Conservation (phyloP, 2,888 invertebrate species). For the Athalia rosae region DNA sequence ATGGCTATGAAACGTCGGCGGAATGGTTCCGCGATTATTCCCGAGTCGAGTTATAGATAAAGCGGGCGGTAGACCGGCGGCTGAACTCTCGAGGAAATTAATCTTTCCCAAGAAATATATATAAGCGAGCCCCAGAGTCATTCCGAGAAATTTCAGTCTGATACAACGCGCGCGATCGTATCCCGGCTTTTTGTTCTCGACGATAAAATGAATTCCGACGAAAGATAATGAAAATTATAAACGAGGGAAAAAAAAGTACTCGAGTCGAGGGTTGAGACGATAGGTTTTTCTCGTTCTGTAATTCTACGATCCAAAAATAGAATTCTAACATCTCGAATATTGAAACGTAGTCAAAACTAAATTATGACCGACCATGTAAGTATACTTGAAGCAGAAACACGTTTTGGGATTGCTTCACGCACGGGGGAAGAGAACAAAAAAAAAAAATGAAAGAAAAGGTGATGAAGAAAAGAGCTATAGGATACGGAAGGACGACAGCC, state of each 20-base stretch:
- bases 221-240: no score
- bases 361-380: conserved; percentile 16
- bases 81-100: conserved; percentile 10
- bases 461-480: background rate
- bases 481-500: conserved; percentile 35
- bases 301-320: no score
- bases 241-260: background rate
- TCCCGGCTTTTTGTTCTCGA: background rate
- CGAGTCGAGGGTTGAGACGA: background rate
- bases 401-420: conserved; percentile 13
- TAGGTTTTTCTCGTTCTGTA: background rate
- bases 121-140: background rate
- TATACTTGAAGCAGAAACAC: conserved; percentile 26
- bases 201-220: background rate
- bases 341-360: background rate
- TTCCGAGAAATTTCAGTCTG: background rate
- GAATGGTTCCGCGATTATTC: background rate
- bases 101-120: background rate
- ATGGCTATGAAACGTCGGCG: conserved; percentile 3
- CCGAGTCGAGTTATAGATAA: conserved; percentile 8
- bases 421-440: conserved; percentile 15
- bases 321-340: no score
- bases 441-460: background rate
- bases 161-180: background rate
- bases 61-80: background rate